Percentiles rank a stretch among this genome's conserved stretches.
Evolutionary conservation across 2,888 invertebrate species (phyloP).

Genomic region (Zaprionus obscuricornis): DNA sequence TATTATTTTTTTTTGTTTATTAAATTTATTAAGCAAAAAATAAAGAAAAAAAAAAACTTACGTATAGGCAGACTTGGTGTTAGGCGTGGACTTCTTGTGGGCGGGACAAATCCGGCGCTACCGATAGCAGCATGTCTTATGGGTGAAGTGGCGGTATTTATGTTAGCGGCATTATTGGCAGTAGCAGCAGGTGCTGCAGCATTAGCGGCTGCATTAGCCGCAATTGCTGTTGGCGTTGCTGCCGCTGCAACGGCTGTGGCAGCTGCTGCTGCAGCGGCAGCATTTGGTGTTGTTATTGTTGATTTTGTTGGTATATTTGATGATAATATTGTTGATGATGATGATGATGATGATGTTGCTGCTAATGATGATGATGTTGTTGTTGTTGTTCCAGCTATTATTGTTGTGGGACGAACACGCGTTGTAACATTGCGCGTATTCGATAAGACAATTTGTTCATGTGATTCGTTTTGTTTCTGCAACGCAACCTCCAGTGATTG

Average conservation of each 20-base stretch:
- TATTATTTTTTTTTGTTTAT: not conserved
- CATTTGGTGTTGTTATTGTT: constrained; percentile 33
- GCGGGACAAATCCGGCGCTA: constrained; percentile 33
- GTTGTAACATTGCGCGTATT: constrained; percentile 37
- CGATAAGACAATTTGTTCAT: constrained; percentile 82
- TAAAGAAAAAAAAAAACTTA: constrained; percentile 60
- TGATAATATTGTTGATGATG: constrained; percentile 7
- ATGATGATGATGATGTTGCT: constrained; percentile 13
- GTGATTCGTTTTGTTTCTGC: constrained; percentile 84
- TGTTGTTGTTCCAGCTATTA: not conserved
- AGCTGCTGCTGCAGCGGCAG: constrained; percentile 17
- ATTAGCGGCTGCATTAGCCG: constrained; percentile 11
- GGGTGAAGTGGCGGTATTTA: constrained; percentile 26
- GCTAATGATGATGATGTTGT: constrained; percentile 9
- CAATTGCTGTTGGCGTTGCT: constrained; percentile 4
- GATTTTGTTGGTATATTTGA: constrained; percentile 12
- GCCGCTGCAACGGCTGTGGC: too few species aligned
- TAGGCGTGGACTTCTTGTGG: constrained; percentile 81
- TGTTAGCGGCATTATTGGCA: too few species aligned
- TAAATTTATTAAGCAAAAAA: too few species aligned
- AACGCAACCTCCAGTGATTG: constrained; percentile 92
- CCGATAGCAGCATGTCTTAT: constrained; percentile 34
- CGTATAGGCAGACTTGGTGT: constrained; percentile 85
- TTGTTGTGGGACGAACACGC: constrained; percentile 27
- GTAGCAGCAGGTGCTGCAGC: not conserved